Base-by-base conservation (phyloP, 1,140 invertebrate species). In the Diorhabda elongata region DNA sequence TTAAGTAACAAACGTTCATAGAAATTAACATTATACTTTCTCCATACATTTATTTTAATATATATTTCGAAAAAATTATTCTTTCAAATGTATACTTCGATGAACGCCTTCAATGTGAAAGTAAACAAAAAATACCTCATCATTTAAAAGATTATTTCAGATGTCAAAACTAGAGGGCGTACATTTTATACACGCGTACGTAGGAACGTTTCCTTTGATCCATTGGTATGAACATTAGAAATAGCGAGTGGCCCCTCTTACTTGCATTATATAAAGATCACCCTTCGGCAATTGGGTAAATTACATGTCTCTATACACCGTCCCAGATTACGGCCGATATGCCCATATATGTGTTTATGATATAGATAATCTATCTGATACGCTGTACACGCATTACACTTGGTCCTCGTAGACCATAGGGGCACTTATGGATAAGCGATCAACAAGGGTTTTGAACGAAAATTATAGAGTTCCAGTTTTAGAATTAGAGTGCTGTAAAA, bases 341-440 rank as follows among this genome's bases (percentile, higher is more conserved):
- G 47, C 3, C 47, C 47, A 52, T 52, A 52, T 52, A 52, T 52
- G 47, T 52, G 47, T 52, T 52, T 52, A 52, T 52, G 47, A 52
- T 52, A 52, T 52, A 52, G 47, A 52, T 52, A 52, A 52, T 52
- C 47, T 52, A 9, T 52, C 47, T n/a, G 47, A 52, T 52, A 52
- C 47, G n/a, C 47, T 52, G n/a, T 52, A 52, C 47, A 52, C 47
- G 6, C 47, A 52, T 52, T 52, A 52, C 47, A n/a, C 6, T 52
- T 3, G 6, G 47, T 52, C 47, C n/a, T 52, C n/a, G n/a, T n/a
- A n/a, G n/a, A n/a, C 47, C 47, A 52, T 52, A 52, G 47, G 47
- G 47, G 47, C 47, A 52, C n/a, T 52, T 52, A 52, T n/a, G 47
- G 47, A 52, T 52, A 52, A 52, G 47, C 47, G 47, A 52, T 52